Evolutionary conservation across 2,888 invertebrate genomes (phyloP), one percentile per base, ranked within the genome.

Genomic region (Cataglyphis albicans): DNA sequence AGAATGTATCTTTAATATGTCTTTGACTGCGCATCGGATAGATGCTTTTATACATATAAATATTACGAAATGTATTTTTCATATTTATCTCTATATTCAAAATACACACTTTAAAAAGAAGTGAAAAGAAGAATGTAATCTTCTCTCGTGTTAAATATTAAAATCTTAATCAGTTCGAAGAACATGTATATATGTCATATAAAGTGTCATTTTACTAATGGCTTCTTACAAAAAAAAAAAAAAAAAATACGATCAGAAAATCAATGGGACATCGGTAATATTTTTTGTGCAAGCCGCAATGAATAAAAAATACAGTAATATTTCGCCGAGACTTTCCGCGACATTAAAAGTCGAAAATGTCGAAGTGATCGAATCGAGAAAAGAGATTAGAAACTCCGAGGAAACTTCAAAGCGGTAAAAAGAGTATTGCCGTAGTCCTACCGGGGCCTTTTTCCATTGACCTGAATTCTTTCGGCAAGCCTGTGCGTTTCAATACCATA

Each of bases 401-500:
- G 52, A 73, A 81, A 85, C 84, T 83, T 88, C 80, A 82, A 89
- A 87, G 84, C 21, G 64, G 63, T 63, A 81, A 87, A 87, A 68
- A 84, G 63, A 68, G 57, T 44, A 44, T 32, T 68, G 21, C 29
- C 82, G 75, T 64, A 59, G 82, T 82, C 67, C 61, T 55, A 64
- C 63, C 38, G 59, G 59, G 59, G 65, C 80, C 41, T 82, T 63
- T 89, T 87, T 85, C 84, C 86, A 83, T 84, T 89, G 89, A 89
- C 89, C 89, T 81, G 76, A 87, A 89, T 89, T 86, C 89, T 67
- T 73, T 52, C 41, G 75, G 63, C 80, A 83, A 80, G 55, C 72
- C 82, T 74, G 48, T 74, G 48, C 74, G 73, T 80, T 80, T 80
- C 83, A 63, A 80, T 80, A 80, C 57, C 61, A 48, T 44, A 57